Evolutionary conservation across 2,888 invertebrate species (phyloP).

Genomic region (Latheticus oryzae): DNA sequence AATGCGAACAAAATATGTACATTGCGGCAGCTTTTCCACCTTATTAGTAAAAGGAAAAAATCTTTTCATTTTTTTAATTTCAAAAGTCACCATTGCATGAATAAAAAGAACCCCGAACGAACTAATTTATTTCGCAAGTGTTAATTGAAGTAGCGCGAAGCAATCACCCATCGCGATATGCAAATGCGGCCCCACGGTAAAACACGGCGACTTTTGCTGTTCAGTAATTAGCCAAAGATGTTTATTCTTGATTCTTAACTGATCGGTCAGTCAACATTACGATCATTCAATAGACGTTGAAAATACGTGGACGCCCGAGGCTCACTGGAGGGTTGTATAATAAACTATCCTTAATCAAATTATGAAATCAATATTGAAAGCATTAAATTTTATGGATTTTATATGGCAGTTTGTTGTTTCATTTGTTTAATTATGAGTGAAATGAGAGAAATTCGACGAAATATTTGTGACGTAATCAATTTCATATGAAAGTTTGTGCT

Average conservation of each 20-base stretch:
- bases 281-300: constrained; percentile 7
- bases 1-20: too few relatives aligned
- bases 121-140: constrained; percentile 41
- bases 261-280: constrained; percentile 19
- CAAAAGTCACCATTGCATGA: constrained; percentile 33
- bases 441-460: too few relatives aligned
- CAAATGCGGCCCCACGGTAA: constrained; percentile 50
- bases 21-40: too few relatives aligned
- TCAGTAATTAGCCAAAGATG: constrained; percentile 40
- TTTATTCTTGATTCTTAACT: constrained; percentile 43
- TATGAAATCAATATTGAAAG: constrained; percentile 8
- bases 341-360: constrained; percentile 14
- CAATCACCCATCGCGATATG: constrained; percentile 53
- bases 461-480: too few relatives aligned
- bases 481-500: too few relatives aligned
- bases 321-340: constrained; percentile 9
- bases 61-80: too few relatives aligned
- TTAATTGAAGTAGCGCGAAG: constrained; percentile 52
- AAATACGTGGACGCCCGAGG: constrained; percentile 5
- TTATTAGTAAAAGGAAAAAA: too few relatives aligned
- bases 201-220: constrained; percentile 42
- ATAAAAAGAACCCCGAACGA: constrained; percentile 10
- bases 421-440: too few relatives aligned
- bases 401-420: constrained; percentile 24
- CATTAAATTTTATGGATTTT: constrained; percentile 14